Percentiles rank a stretch among this genome's conserved stretches.
phyloP scores from a whole-genome alignment of 2,113 vertebrate species.

The Cheirogaleus medius region DNA sequence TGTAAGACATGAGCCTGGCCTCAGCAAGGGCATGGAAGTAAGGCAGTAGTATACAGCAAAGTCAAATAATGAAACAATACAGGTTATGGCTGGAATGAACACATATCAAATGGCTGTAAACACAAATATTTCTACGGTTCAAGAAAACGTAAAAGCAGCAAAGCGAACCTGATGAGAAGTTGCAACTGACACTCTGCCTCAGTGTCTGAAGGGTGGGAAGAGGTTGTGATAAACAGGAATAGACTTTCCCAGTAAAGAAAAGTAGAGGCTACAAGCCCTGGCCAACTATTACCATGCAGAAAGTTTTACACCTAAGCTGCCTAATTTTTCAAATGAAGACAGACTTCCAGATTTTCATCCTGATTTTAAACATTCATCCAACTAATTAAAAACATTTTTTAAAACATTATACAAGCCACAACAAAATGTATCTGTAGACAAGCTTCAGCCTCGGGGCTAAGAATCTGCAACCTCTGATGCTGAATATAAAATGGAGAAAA shows the following conservation, averaged over 20 bases:
- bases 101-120: background rate
- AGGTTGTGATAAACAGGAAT: background rate
- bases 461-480: background rate
- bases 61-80: background rate
- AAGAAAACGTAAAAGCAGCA: background rate
- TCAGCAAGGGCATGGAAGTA: background rate
- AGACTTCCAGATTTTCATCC: constrained; percentile 31
- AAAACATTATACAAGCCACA: background rate
- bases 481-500: background rate
- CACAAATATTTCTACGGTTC: background rate
- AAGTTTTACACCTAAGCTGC: background rate
- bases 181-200: background rate
- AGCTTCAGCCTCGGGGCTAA: background rate
- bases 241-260: background rate
- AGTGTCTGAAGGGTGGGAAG: background rate
- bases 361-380: constrained; percentile 12
- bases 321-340: background rate
- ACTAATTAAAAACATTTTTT: constrained; percentile 20
- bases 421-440: background rate
- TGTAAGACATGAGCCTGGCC: background rate
- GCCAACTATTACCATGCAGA: background rate
- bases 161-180: background rate
- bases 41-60: background rate
- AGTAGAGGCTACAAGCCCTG: background rate
- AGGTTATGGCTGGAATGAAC: background rate